phyloP scores from a whole-genome alignment of 2,797 vertebrate genomes.

The Odontamblyopus rebecca region DNA sequence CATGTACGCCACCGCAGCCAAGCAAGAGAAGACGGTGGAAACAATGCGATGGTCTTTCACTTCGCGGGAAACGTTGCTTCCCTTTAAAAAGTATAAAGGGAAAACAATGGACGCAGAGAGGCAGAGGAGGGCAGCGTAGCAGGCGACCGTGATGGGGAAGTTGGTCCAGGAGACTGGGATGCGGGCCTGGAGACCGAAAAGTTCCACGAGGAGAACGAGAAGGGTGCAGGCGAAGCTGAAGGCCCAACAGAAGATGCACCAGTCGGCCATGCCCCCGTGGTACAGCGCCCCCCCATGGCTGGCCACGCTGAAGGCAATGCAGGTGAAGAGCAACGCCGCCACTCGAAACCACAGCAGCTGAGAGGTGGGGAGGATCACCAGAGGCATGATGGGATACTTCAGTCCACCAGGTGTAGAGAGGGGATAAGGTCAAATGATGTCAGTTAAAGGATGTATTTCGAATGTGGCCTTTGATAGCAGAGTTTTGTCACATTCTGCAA shows the following conservation, averaged over 20 bases:
- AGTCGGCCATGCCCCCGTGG: slow-evolving; percentile 53
- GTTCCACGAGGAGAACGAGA: slow-evolving; percentile 83
- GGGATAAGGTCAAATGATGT: neutral
- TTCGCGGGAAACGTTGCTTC: fast-evolving
- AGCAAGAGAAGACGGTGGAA: slow-evolving; percentile 84
- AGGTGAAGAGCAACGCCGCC: slow-evolving; percentile 80
- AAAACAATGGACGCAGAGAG: slow-evolving; percentile 86
- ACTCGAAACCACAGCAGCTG: slow-evolving; percentile 79
- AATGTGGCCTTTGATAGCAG: neutral
- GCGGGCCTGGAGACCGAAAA: slow-evolving; percentile 73
- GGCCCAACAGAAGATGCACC: slow-evolving; percentile 90
- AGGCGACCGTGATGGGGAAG: slow-evolving; percentile 87
- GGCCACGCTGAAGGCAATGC: slow-evolving; percentile 81
- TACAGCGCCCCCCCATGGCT: slow-evolving; percentile 4
- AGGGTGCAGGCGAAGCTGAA: slow-evolving; percentile 85
- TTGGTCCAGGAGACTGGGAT: slow-evolving; percentile 86
- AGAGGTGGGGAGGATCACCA: slow-evolving; percentile 62
- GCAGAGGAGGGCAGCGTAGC: slow-evolving; percentile 84
- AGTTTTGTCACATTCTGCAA: slow-evolving; percentile 15
- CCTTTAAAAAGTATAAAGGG: slow-evolving; percentile 75
- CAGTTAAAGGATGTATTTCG: neutral
- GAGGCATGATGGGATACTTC: slow-evolving; percentile 66
- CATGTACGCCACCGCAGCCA: slow-evolving; percentile 81
- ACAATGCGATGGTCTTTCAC: slow-evolving; percentile 63
- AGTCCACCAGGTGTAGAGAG: neutral